Percentiles rank a stretch among this genome's conserved stretches.
These are phyloP conservation scores for Lota lota DNA, from an alignment of 2,113 vertebrate genomes.

Conservation along the genomic window DNA sequence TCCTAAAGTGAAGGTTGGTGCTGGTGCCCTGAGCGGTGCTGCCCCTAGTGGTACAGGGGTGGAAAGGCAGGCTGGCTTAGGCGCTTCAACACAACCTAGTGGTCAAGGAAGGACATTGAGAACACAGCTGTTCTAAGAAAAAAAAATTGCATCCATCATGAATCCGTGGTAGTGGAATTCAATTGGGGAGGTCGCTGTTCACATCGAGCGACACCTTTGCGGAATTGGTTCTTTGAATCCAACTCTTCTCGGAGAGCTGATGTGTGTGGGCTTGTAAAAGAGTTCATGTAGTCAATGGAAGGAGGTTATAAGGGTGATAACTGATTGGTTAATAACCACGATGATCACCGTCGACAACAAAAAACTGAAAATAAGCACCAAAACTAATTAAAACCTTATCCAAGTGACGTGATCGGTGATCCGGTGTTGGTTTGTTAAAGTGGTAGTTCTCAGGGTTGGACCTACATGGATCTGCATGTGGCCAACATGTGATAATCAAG, in stretches of 20 bases:
- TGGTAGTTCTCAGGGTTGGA: slow-evolving; percentile 1
- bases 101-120: slow-evolving; percentile 33
- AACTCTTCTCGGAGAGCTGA: slow-evolving; percentile 15
- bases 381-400: too few relatives aligned
- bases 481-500: slow-evolving; percentile 55
- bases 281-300: slow-evolving; percentile 3
- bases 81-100: slow-evolving; percentile 47
- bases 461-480: slow-evolving; percentile 5
- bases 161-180: slow-evolving; percentile 1
- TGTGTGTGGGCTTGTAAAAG: slow-evolving; percentile 17
- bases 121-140: slow-evolving; percentile 4
- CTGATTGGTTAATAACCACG: too few relatives aligned
- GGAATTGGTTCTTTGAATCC: slow-evolving; percentile 44
- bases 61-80: slow-evolving; percentile 67
- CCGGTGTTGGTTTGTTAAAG: slow-evolving; percentile 60
- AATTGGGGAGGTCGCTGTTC: too few relatives aligned
- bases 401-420: slow-evolving; percentile 20
- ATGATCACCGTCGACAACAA: too few relatives aligned
- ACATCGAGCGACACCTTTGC: slow-evolving; percentile 1
- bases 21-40: slow-evolving; percentile 62
- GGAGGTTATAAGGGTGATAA: not conserved
- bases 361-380: too few relatives aligned
- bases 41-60: slow-evolving; percentile 61
- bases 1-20: slow-evolving; percentile 35
- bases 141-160: slow-evolving; percentile 35